Base-by-base conservation (phyloP, 1,140 invertebrate genomes). In the Lethocerus indicus region DNA sequence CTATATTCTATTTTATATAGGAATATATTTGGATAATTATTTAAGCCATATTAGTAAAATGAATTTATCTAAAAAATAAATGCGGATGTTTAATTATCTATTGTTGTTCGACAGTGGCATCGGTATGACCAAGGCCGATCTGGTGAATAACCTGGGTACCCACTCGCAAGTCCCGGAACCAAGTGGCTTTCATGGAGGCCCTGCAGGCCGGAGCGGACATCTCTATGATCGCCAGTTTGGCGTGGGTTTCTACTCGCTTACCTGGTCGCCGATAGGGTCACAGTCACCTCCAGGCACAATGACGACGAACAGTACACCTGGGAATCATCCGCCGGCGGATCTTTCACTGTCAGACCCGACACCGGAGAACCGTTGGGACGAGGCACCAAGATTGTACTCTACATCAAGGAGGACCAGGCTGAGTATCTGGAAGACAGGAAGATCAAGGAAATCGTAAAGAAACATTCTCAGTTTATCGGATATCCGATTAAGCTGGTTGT, bases 391-490 rank as follows among this genome's bases (percentile, higher is more conserved):
- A 83, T 87, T 51, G 67, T 76, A 23, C 65, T 87, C n/a, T 68
- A 76, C 60, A 63, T 87, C 49, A 88, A 88, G 59, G 83, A 87
- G 61, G 85, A 88, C 59, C 81, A 87, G 54, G 63, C 68, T n/a
- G 84, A 87, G 54, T 87, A 81, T 57, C 54, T 83, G 39, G 90
- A 98, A 64, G 93, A 98, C 63, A 73, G 76, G 52, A 88, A 89
- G 59, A 81, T 98, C 55, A 96, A 96, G 64, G 90, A 96, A 60
- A 83, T 98, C 25, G 89, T 98, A 1, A 97, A 96, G 75, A 98
- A 98, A 61, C 93, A 98, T 68, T 95, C 89, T 4, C 93, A 98
- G 68, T 98, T 98, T 67, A 98, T 98, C 69, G 92, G 92, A 29
- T 98, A 98, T 65, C 94, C 95, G 3, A 98, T 98, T 67, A 94